Evolutionary conservation across 2,797 vertebrate species (phyloP), one percentile per base, ranked within the genome.

Genomic region (Meriones psammophilus): DNA sequence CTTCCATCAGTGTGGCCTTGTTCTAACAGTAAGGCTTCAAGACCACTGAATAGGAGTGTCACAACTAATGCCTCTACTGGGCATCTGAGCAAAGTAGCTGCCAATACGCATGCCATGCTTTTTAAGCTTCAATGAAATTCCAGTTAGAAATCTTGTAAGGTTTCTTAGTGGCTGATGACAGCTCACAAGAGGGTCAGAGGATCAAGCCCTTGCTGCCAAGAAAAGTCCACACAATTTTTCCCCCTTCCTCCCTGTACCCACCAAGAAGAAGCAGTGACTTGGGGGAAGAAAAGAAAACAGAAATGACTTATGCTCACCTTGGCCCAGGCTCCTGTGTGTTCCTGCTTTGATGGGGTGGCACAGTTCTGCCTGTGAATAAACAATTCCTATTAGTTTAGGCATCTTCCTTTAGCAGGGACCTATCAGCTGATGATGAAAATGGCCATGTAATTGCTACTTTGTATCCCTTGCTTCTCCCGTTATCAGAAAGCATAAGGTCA

Each of bases 161-260:
- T 88, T 97, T 92, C 83, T 69, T 78, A 39, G 88, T 39, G 50
- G 46, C 88, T 28, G 79, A 66, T 79, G 95, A 50, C 71, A 95
- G 68, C 86, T 94, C 83, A 88, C 88, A 73, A 89, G 73, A 79
- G 83, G 94, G 91, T 97, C 93, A 97, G 50, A 83, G 73, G 42
- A 89, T 62, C 84, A 36, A 15, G 71, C 71, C 56, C 73, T 58
- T 89, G 39, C 81, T 36, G 85, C 94, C 60, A 60, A 66, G 46
- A 39, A 60, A 88, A 93, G 8, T 12, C 2, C 14, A 9, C 5
- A 13, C 56, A 17, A 30, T 54, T 22, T 30, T 14, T 18, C 14
- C 60, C 14, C 18, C 56, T 74, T 22, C 50, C 89, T 68, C 24
- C 50, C 56, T 76, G 56, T 81, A 66, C 74, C 64, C 22, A 77